These are phyloP conservation scores for Heliocidaris tuberculata DNA, from an alignment of 35 echinoderm and acorn worm species.

Conservation along the genomic window DNA sequence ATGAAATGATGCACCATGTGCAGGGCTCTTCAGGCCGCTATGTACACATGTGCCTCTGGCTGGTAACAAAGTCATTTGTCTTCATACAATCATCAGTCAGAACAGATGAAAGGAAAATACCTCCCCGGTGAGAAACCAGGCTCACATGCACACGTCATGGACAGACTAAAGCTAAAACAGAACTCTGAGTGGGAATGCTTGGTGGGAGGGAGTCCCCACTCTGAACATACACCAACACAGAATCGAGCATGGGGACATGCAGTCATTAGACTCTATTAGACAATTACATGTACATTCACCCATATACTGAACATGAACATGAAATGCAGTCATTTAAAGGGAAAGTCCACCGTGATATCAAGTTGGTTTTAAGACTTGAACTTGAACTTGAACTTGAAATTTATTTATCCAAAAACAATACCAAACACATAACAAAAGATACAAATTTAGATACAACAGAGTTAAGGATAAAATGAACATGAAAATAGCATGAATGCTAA, in stretches of 20 bases:
- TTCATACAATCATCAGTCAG: slow-evolving; percentile 17
- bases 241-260: neutral
- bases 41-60: neutral
- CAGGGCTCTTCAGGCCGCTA: neutral
- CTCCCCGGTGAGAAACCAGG: neutral
- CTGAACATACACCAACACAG: neutral
- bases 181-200: neutral
- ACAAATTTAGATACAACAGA: too few species aligned
- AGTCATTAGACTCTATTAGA: neutral
- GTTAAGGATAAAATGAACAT: too few species aligned
- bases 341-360: too few species aligned
- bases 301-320: too few species aligned
- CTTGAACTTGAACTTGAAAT: too few species aligned
- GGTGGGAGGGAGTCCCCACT: neutral
- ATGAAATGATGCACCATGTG: neutral
- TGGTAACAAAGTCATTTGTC: neutral
- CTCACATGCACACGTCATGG: neutral
- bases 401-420: too few species aligned
- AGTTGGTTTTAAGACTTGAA: too few species aligned
- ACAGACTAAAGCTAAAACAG: neutral
- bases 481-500: too few species aligned
- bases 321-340: too few species aligned
- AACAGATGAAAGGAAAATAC: neutral
- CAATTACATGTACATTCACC: too few species aligned
- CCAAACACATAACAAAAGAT: too few species aligned